Percentiles rank a stretch among this genome's conserved stretches.
Conservation (phyloP, 2,888 invertebrate genomes). For the Drosophila niveifrons region DNA sequence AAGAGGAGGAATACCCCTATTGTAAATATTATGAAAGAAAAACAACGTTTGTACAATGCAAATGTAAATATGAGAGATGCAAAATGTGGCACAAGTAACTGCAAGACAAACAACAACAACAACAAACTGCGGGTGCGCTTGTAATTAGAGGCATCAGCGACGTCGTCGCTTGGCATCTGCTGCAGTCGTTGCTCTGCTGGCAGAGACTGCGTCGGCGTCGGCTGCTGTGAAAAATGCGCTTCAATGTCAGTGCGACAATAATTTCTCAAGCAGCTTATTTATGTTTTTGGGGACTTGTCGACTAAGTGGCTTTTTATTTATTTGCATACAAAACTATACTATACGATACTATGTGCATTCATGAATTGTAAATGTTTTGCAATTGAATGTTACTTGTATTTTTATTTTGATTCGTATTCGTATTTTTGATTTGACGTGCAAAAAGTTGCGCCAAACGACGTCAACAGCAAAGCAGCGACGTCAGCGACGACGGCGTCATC, state of each 20-base stretch:
- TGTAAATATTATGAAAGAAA: slow-evolving; percentile 31
- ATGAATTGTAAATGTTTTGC: slow-evolving; percentile 54
- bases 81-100: slow-evolving; percentile 78
- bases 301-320: slow-evolving; percentile 28
- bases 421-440: slow-evolving; percentile 53
- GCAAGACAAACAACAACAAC: slow-evolving; percentile 49
- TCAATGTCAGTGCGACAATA: slow-evolving; percentile 77
- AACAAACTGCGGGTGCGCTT: slow-evolving; percentile 51
- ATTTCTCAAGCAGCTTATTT: slow-evolving; percentile 69
- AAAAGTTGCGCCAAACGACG: slow-evolving; percentile 61
- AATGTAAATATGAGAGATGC: slow-evolving; percentile 66
- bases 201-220: slow-evolving; percentile 14
- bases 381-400: slow-evolving; percentile 40
- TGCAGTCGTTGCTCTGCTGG: not conserved
- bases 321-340: slow-evolving; percentile 2
- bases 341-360: slow-evolving; percentile 8
- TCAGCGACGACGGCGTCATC: slow-evolving; percentile 74
- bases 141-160: slow-evolving; percentile 71
- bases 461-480: slow-evolving; percentile 60
- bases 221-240: slow-evolving; percentile 48
- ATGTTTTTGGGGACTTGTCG: slow-evolving; percentile 43
- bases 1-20: slow-evolving; percentile 39
- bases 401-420: slow-evolving; percentile 36
- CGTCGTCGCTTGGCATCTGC: slow-evolving; percentile 28
- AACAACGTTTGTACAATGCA: slow-evolving; percentile 39